These are phyloP conservation scores for Melierax canorus DNA, from an alignment of 2,113 vertebrate genomes.

Conservation along the genomic window DNA sequence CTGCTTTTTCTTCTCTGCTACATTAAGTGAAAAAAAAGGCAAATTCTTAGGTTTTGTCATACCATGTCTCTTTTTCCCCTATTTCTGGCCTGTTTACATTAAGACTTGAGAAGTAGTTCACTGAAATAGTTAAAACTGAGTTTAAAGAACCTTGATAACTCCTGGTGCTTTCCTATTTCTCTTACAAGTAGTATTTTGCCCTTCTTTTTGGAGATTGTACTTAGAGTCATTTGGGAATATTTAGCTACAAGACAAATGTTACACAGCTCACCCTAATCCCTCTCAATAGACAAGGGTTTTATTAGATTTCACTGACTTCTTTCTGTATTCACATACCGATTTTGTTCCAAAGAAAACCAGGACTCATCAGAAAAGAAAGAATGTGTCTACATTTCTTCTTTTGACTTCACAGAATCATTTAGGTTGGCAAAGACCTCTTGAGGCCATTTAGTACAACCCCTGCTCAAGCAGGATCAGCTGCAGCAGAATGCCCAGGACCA, in stretches of 20 bases:
- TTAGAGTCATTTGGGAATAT: background rate
- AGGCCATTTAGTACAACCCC: background rate
- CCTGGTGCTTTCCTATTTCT: background rate
- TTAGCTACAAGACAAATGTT: background rate
- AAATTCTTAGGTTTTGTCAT: background rate
- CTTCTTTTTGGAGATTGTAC: background rate
- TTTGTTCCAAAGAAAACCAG: background rate
- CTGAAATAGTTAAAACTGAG: background rate
- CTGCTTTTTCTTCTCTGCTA: accelerated
- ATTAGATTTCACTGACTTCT: background rate
- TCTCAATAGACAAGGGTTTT: background rate
- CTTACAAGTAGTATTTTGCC: background rate
- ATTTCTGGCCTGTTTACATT: background rate
- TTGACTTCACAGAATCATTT: background rate
- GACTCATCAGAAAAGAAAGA: background rate
- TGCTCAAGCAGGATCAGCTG: background rate
- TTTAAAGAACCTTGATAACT: background rate
- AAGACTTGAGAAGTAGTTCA: background rate
- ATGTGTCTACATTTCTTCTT: background rate
- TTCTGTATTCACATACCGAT: background rate
- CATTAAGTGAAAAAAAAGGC: background rate
- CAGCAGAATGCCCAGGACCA: background rate
- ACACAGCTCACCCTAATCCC: background rate
- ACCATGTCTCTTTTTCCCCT: background rate
- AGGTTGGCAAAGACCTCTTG: background rate